Evolutionary conservation across 2,113 vertebrate species (phyloP).

Genomic region (Lycaon pictus): DNA sequence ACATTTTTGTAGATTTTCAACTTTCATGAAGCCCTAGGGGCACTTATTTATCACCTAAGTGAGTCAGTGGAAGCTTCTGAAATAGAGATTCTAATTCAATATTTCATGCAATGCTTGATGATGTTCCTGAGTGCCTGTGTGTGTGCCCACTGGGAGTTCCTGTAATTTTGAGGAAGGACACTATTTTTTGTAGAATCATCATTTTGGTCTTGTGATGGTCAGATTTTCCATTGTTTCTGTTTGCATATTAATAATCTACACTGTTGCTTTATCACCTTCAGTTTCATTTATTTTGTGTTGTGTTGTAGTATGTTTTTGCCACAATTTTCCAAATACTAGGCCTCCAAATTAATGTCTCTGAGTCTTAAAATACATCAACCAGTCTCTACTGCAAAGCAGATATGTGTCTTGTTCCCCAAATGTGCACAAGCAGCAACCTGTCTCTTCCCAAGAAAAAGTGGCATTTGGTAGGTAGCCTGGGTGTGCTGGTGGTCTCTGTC

Average conservation of each 20-base stretch:
- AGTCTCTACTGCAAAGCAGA: not conserved
- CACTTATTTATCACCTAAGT: not conserved
- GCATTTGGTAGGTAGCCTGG: not conserved
- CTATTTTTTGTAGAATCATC: not conserved
- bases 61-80: not conserved
- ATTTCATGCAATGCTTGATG: not conserved
- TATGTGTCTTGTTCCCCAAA: not conserved
- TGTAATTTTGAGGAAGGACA: not conserved
- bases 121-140: not conserved
- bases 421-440: not conserved
- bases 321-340: not conserved
- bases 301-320: not conserved
- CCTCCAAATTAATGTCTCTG: not conserved
- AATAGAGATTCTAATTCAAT: not conserved
- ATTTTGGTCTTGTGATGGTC: not conserved
- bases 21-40: not conserved
- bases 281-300: not conserved
- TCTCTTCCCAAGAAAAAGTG: not conserved
- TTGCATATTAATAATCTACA: not conserved
- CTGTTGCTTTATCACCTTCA: not conserved
- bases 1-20: not conserved
- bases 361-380: not conserved
- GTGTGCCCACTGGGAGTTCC: not conserved
- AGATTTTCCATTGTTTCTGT: not conserved
- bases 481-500: not conserved